These are phyloP conservation scores for Crocuta crocuta DNA, from an alignment of 2,113 vertebrate species.

Conservation along the genomic window DNA sequence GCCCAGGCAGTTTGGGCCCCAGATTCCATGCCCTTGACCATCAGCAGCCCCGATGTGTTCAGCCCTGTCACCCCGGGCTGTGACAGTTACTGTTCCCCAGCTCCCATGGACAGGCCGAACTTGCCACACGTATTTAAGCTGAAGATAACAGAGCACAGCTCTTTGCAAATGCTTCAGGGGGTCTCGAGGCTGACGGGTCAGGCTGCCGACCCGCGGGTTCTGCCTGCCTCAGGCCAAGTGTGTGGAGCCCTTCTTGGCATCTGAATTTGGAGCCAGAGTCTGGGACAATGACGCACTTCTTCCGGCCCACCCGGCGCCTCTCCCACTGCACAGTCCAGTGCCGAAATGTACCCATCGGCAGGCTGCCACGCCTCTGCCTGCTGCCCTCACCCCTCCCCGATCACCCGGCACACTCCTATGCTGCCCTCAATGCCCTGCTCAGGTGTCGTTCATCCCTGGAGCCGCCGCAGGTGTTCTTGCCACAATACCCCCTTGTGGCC, in stretches of 20 bases:
- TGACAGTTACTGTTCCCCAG: background rate
- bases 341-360: background rate
- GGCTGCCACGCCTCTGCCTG: rapidly evolving
- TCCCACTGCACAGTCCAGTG: rapidly evolving
- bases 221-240: background rate
- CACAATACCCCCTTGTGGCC: background rate
- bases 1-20: background rate
- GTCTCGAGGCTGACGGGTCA: background rate
- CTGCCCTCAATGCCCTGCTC: background rate
- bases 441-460: background rate
- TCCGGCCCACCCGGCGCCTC: rapidly evolving
- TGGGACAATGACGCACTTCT: background rate
- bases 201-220: background rate
- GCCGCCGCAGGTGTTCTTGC: background rate
- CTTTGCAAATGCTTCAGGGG: background rate
- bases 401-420: rapidly evolving
- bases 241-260: rapidly evolving
- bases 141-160: background rate
- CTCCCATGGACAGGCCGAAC: rapidly evolving
- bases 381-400: background rate
- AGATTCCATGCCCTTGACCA: background rate
- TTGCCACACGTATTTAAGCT: background rate
- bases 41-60: background rate
- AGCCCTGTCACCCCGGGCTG: background rate
- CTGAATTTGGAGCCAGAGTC: background rate